Conservation (phyloP, 2,888 invertebrate genomes). For the Cantharis flavilabris region DNA sequence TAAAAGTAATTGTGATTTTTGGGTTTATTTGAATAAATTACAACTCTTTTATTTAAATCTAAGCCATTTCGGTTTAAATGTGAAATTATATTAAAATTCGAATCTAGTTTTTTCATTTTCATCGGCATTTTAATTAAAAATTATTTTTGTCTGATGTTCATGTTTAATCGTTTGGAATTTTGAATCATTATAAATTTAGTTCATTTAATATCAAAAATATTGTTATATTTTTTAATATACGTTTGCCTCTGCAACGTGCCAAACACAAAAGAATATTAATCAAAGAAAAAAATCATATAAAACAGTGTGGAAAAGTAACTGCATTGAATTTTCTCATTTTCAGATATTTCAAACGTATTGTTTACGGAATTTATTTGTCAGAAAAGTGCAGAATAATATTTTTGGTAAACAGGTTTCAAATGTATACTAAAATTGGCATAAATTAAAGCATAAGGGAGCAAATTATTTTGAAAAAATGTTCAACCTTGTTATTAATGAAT, state of each 20-base stretch:
- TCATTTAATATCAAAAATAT: not conserved
- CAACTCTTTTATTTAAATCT: not conserved
- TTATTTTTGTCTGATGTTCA: not conserved
- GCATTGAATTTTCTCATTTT: not conserved
- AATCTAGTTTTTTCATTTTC: not conserved
- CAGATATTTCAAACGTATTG: not conserved
- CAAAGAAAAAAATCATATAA: not conserved
- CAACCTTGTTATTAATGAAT: too few relatives aligned
- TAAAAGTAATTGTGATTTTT: not conserved
- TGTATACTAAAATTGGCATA: too few relatives aligned
- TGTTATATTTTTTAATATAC: not conserved
- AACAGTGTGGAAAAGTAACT: not conserved
- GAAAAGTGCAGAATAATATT: not conserved
- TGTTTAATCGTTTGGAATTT: not conserved
- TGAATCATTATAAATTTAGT: not conserved
- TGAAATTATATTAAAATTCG: not conserved
- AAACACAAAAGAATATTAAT: not conserved
- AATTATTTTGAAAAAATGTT: too few relatives aligned
- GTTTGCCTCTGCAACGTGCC: not conserved
- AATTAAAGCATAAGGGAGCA: too few relatives aligned
- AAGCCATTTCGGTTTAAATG: not conserved
- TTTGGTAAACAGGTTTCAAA: too few relatives aligned
- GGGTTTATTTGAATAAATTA: not conserved
- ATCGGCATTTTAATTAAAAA: not conserved
- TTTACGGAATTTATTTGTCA: not conserved